Base-by-base conservation (phyloP, 2,888 invertebrate genomes). In the Aelia acuminata region DNA sequence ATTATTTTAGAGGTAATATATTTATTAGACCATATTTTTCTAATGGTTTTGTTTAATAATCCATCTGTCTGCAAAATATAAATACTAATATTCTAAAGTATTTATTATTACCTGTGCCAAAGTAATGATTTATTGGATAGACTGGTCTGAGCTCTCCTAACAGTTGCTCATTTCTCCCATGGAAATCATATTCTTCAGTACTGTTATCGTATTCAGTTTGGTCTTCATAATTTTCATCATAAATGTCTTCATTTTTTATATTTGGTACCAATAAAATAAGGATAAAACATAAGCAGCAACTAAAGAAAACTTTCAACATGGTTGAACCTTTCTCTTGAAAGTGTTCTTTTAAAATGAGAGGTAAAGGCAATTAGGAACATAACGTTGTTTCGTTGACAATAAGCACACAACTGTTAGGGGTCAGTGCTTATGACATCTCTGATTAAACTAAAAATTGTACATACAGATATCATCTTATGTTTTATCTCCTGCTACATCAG, bases 371-470 rank as follows among this genome's bases (percentile, higher is more conserved):
- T 84, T 84, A 49, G 50, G 43, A 4, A 84, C n/a, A 70, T 13
- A 70, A 35, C 70, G 10, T 10, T 20, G 8, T 39, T 20, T 31
- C n/a, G 80, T 43, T 80, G 80, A 47, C 80, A n/a, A n/a, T n/a
- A 13, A 39, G 10, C 39, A 10, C 39, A 75, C 18, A 43, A 43
- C 80, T 43, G 80, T 80, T n/a, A 18, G 50, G 87, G 57, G 26
- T 87, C 39, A 80, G 80, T 87, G 87, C 87, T 87, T 87, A 87
- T 87, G 87, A 87, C 87, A 87, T 87, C 87, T 80, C 80, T 87
- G 87, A 87, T 87, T 63, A 47, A 63, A 80, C 39, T 22, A 22
- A 43, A 80, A 39, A 10, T 22, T 80, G 11, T 39, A 35, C 20
- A 2, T 8, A 20, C 35, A 11, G 22, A 75, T 39, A 43, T 70